Evolutionary conservation across 2,888 invertebrate species (phyloP).

Genomic region (Hyppa rectilinea): DNA sequence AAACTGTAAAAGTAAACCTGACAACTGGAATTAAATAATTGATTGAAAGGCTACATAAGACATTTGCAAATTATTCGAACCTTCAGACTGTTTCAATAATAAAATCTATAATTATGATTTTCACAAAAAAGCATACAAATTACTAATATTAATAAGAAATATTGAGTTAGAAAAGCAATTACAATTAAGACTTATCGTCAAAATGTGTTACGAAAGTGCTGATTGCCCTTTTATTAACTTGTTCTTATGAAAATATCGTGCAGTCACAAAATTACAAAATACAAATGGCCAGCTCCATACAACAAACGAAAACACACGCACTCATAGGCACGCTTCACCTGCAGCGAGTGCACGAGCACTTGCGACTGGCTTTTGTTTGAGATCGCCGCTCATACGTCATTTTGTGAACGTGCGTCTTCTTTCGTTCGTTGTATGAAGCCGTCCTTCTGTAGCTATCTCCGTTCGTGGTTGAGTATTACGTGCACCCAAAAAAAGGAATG

Average conservation of each 20-base stretch:
- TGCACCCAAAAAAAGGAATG: constrained; percentile 41
- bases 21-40: not conserved
- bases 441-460: not conserved
- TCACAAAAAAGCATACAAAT: constrained; percentile 8
- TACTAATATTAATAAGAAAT: constrained; percentile 1
- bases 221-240: constrained; percentile 39
- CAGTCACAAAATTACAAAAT: not conserved
- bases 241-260: constrained; percentile 5
- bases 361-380: not conserved
- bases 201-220: constrained; percentile 34
- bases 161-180: constrained; percentile 40
- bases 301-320: not conserved
- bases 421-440: not conserved
- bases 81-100: constrained; percentile 8
- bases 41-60: not conserved
- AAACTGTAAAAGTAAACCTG: not conserved
- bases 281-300: not conserved
- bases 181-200: constrained; percentile 25
- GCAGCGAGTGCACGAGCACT: not conserved
- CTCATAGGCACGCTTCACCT: not conserved
- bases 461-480: not conserved
- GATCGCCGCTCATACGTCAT: no score
- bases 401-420: not conserved
- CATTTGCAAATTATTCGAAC: not conserved
- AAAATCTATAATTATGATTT: not conserved